These are phyloP conservation scores for Nomada lathburiana DNA, from an alignment of 2,888 invertebrate genomes.

Conservation along the genomic window DNA sequence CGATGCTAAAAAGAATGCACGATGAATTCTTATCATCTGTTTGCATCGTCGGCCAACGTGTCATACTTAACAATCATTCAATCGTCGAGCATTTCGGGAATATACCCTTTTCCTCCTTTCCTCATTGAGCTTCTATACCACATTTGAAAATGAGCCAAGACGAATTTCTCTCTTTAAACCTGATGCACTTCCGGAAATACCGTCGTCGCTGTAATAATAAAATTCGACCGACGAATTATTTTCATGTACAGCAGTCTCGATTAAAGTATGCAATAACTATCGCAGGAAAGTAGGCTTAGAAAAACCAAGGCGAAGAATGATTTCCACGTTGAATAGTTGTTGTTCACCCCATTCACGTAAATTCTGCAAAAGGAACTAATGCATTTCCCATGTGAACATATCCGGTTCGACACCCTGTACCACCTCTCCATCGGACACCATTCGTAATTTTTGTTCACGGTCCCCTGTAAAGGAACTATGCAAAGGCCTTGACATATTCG, in stretches of 20 bases:
- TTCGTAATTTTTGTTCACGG: slow-evolving; percentile 14
- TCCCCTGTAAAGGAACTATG: slow-evolving; percentile 23
- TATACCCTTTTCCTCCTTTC: background rate
- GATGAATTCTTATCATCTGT: slow-evolving; percentile 23
- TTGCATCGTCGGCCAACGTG: background rate
- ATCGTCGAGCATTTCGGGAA: background rate
- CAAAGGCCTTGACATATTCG: slow-evolving; percentile 60
- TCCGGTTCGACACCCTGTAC: background rate
- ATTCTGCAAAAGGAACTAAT: background rate
- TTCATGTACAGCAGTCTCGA: no score
- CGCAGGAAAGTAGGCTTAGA: no score
- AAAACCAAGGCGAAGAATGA: no score
- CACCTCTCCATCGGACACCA: background rate
- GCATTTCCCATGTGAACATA: background rate
- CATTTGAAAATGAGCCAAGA: no score
- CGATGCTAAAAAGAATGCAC: slow-evolving; percentile 12
- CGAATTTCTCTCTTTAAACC: no score
- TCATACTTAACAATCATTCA: background rate
- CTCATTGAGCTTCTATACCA: no score
- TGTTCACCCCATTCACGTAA: background rate
- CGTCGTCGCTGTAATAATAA: no score
- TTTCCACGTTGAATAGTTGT: no score
- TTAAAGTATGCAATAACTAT: no score
- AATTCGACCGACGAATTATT: no score
- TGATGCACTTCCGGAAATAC: no score